A percentile compares a stretch with the other conserved stretches of the same genome.
Evolutionary conservation across 2,113 vertebrate species (phyloP).

Genomic region (Ciconia maguari): DNA sequence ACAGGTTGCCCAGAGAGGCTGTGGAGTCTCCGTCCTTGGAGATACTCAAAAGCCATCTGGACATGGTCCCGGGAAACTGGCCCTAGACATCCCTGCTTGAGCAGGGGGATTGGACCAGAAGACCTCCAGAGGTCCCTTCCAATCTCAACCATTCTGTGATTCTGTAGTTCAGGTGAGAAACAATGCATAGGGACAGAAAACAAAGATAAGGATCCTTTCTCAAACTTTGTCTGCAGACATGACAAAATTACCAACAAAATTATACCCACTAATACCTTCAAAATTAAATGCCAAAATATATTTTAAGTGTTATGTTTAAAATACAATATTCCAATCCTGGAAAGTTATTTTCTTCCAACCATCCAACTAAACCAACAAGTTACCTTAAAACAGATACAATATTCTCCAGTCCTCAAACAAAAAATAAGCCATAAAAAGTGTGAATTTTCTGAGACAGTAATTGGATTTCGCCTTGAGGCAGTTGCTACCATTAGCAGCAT

Average conservation of each 20-base stretch:
- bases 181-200: neutral
- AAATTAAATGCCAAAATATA: neutral
- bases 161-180: neutral
- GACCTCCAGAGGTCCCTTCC: neutral
- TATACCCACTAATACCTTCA: neutral
- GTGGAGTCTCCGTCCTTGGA: neutral
- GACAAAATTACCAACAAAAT: neutral
- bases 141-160: neutral
- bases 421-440: neutral
- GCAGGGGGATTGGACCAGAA: fast-evolving
- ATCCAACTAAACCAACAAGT: neutral
- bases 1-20: neutral
- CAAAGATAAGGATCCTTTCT: neutral
- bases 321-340: neutral
- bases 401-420: neutral
- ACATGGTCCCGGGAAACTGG: fast-evolving
- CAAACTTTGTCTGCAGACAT: neutral
- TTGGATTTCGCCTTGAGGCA: neutral
- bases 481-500: neutral
- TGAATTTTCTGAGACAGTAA: neutral
- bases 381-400: neutral
- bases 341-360: neutral
- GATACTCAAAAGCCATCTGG: neutral
- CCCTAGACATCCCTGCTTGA: neutral
- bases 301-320: neutral